Percentiles rank a stretch among this genome's conserved stretches.
Evolutionary conservation across 2,797 vertebrate species (phyloP).

Genomic region (Enteromius thamalakanensis): DNA sequence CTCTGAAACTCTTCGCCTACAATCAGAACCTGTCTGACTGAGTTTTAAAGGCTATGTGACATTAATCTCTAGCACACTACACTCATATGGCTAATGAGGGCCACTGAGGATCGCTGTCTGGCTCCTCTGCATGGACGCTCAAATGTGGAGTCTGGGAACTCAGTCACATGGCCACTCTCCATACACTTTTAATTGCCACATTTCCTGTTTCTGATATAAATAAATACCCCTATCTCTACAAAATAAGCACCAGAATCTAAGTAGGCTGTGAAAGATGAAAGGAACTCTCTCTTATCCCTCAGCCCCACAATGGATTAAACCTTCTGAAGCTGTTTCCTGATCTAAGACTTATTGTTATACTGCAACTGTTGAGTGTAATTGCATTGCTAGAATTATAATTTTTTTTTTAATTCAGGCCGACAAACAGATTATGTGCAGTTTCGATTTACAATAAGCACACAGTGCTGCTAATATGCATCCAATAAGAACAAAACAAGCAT

Average conservation of each 20-base stretch:
- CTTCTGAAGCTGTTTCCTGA: slow-evolving; percentile 17
- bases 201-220: slow-evolving; percentile 26
- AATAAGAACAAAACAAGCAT: background rate
- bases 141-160: slow-evolving; percentile 46
- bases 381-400: background rate
- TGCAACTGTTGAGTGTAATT: background rate
- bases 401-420: background rate
- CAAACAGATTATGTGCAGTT: background rate
- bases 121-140: slow-evolving; percentile 24
- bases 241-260: slow-evolving; percentile 31
- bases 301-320: slow-evolving; percentile 23
- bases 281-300: background rate
- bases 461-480: background rate
- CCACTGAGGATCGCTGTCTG: slow-evolving; percentile 44
- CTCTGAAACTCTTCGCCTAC: slow-evolving; percentile 22
- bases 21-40: slow-evolving; percentile 43
- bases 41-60: slow-evolving; percentile 67
- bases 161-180: slow-evolving; percentile 54
- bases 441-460: background rate
- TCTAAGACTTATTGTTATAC: slow-evolving; percentile 20
- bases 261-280: slow-evolving; percentile 2
- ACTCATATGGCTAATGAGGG: slow-evolving; percentile 66
- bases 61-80: slow-evolving; percentile 65
- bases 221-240: slow-evolving; percentile 21
- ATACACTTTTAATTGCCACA: slow-evolving; percentile 42